A percentile compares a stretch with the other conserved stretches of the same genome.
phyloP scores from a whole-genome alignment of 2,888 invertebrate genomes.

The Busseola fusca region DNA sequence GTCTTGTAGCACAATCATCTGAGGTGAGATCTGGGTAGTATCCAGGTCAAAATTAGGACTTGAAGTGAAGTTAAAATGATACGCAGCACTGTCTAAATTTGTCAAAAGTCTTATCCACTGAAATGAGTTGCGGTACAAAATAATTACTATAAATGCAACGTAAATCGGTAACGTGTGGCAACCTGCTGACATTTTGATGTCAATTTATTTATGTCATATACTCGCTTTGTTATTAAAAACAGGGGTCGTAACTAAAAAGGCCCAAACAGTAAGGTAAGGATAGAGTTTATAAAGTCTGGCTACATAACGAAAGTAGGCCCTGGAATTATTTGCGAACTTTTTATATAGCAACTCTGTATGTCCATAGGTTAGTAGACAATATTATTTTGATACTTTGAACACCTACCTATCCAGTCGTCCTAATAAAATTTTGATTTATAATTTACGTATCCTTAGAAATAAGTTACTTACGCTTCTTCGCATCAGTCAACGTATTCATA shows the following conservation, averaged over 20 bases:
- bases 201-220: neutral
- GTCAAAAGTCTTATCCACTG: slow-evolving; percentile 33
- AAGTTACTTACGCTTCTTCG: too few relatives aligned
- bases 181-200: slow-evolving; percentile 48
- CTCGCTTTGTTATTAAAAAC: neutral
- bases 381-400: too few relatives aligned
- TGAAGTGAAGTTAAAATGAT: slow-evolving; percentile 7
- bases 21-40: neutral
- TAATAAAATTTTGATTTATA: too few relatives aligned
- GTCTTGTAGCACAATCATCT: slow-evolving; percentile 5
- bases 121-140: slow-evolving; percentile 37
- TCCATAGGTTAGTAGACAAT: too few relatives aligned
- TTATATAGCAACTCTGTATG: too few relatives aligned
- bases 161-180: slow-evolving; percentile 8
- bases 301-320: too few relatives aligned
- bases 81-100: slow-evolving; percentile 1
- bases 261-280: too few relatives aligned
- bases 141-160: slow-evolving; percentile 30
- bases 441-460: too few relatives aligned
- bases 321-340: too few relatives aligned
- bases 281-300: too few relatives aligned
- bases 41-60: neutral
- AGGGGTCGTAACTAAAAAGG: neutral
- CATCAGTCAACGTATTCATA: too few relatives aligned
- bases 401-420: too few relatives aligned